Evolutionary conservation across 2,888 invertebrate genomes (phyloP), one percentile per base, ranked within the genome.

Genomic region (Himalopsyche anomala): DNA sequence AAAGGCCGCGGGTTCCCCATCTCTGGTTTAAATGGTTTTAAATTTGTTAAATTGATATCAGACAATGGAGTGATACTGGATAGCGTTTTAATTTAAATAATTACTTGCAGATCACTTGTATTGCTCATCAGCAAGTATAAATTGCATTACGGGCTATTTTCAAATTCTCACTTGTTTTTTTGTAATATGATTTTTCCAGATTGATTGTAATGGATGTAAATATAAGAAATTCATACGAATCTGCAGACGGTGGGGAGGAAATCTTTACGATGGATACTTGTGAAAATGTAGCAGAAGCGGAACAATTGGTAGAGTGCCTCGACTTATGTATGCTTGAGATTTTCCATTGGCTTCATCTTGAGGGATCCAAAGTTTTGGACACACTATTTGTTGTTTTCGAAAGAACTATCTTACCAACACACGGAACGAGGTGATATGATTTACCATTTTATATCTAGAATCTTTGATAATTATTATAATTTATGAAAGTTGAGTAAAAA

Each of bases 281-380:
- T n/a, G 91, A 91, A 86, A 86, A 89, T 0, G 93, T 92, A 1
- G 91, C 92, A 2, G 91, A 92, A 56, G 92, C 92, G 55, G 94
- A 94, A 15, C 92, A 92, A 85, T 89, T 93, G 3, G 90, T 91
- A 0, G 91, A 92, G 3, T 91, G 92, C 2, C 91, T 98, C 51
- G 98, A 99, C 91, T 92, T 95, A 84, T 95, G 97, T 89, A 95
- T 98, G 94, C 91, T 95, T 84, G 94, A 96, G 90, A 90, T 98
- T 87, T 94, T 97, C 79, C 92, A 93, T 85, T 98, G 96, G 92
- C 91, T 97, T 80, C 92, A 95, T 84, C 91, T 94, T 15, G 94
- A 94, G 89, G 93, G 95, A 89, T 94, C 94, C 91, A 94, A 94
- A 0, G 93, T 93, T 79, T 92, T 95, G 12, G 95, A 95, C 90